phyloP scores from a whole-genome alignment of 1,140 invertebrate species.

The Conopomorpha cramerella region DNA sequence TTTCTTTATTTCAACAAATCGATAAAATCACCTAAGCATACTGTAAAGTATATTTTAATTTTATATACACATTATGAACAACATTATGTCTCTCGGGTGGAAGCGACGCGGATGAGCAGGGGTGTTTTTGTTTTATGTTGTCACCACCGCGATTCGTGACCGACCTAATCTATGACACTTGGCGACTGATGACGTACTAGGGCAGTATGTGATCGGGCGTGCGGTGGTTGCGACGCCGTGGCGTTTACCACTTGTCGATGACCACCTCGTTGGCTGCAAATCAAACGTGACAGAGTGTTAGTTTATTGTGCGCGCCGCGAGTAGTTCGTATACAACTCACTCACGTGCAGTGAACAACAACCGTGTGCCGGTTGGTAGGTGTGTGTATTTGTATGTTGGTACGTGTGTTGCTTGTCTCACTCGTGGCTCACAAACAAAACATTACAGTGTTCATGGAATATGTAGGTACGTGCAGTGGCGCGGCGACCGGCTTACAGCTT shows the following conservation, averaged over 20 bases:
- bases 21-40: conserved; percentile 58
- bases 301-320: conserved; percentile 33
- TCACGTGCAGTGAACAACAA: conserved; percentile 50
- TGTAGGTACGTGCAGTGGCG: conserved; percentile 49
- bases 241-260: conserved; percentile 64
- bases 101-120: conserved; percentile 23
- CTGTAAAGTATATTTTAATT: no score
- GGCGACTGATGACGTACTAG: conserved; percentile 26
- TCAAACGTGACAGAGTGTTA: conserved; percentile 59
- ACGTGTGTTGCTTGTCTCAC: no score
- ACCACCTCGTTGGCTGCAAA: conserved; percentile 65
- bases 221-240: conserved; percentile 48
- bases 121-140: no score
- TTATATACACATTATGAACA: conserved; percentile 60
- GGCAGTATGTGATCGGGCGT: conserved; percentile 43
- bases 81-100: conserved; percentile 41
- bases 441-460: conserved; percentile 61
- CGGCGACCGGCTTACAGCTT: conserved; percentile 48
- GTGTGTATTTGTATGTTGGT: no score
- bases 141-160: no score
- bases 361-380: conserved; percentile 51
- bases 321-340: no score
- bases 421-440: conserved; percentile 58
- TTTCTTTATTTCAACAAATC: conserved; percentile 57
- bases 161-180: no score